phyloP scores from a whole-genome alignment of 2,888 invertebrate genomes.

The Schrankia costaestrigalis region DNA sequence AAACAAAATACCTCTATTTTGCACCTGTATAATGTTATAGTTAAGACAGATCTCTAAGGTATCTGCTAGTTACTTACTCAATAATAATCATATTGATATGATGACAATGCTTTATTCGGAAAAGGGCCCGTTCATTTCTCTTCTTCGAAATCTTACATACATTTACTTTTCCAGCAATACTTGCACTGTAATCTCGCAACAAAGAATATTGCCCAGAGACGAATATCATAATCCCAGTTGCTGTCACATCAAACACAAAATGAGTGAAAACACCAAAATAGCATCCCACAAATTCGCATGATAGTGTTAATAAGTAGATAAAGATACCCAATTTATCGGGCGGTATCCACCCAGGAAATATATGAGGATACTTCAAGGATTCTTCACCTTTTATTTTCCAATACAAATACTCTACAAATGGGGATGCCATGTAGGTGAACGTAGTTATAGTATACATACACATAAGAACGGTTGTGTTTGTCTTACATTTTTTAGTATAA shows the following conservation, averaged over 20 bases:
- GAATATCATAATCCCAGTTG: constrained; percentile 59
- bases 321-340: constrained; percentile 35
- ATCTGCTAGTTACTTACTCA: constrained; percentile 56
- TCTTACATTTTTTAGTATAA: constrained; percentile 45
- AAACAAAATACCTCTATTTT: too few relatives aligned
- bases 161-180: constrained; percentile 49
- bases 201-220: constrained; percentile 54
- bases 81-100: constrained; percentile 40
- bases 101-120: constrained; percentile 52
- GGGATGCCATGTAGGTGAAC: constrained; percentile 48
- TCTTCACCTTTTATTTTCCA: constrained; percentile 22
- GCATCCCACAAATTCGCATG: constrained; percentile 46
- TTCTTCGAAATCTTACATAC: constrained; percentile 25
- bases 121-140: constrained; percentile 50
- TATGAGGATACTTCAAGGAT: constrained; percentile 43
- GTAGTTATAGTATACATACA: constrained; percentile 49
- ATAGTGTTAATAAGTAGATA: constrained; percentile 42
- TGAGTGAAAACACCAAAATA: constrained; percentile 55
- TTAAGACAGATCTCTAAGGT: not conserved
- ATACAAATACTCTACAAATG: constrained; percentile 51
- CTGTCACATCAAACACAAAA: constrained; percentile 51
- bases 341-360: constrained; percentile 56
- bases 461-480: constrained; percentile 34
- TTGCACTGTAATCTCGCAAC: constrained; percentile 44
- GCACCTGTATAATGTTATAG: too few relatives aligned